Evolutionary conservation across 1,140 invertebrate species (phyloP).

Genomic region (Matsumurasca onukii): DNA sequence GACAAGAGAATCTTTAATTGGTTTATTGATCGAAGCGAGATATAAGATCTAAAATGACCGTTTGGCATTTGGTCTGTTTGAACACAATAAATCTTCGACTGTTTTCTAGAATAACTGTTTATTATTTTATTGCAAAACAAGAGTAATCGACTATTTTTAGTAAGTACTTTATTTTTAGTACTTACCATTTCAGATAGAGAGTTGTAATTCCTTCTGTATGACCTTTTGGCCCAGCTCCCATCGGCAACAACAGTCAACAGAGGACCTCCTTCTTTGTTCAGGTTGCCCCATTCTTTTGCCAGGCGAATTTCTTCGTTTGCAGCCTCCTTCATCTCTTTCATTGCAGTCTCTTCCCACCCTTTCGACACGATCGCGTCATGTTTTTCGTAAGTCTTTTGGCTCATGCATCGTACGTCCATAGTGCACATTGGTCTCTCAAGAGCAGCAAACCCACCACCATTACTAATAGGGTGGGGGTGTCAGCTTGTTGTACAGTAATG

Average conservation of each 20-base stretch:
- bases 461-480: no score
- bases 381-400: constrained; percentile 6
- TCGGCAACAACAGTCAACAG: constrained; percentile 44
- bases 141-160: no score
- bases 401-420: constrained; percentile 17
- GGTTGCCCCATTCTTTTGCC: constrained; percentile 35
- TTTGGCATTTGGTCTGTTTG: no score
- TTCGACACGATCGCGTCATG: constrained; percentile 10
- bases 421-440: neutral
- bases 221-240: constrained; percentile 43
- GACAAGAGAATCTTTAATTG: no score
- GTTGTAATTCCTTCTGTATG: no score
- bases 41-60: no score
- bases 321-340: constrained; percentile 33
- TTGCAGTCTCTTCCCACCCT: constrained; percentile 29
- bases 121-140: no score
- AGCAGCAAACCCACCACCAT: constrained; percentile 11
- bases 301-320: constrained; percentile 36
- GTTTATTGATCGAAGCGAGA: no score
- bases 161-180: no score
- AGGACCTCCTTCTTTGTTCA: constrained; percentile 37
- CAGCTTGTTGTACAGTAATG: no score
- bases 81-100: no score
- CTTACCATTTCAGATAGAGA: constrained; percentile 41
- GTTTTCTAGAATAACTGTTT: no score